phyloP scores from a whole-genome alignment of 2,888 invertebrate species.

The Octonoba sinensis region DNA sequence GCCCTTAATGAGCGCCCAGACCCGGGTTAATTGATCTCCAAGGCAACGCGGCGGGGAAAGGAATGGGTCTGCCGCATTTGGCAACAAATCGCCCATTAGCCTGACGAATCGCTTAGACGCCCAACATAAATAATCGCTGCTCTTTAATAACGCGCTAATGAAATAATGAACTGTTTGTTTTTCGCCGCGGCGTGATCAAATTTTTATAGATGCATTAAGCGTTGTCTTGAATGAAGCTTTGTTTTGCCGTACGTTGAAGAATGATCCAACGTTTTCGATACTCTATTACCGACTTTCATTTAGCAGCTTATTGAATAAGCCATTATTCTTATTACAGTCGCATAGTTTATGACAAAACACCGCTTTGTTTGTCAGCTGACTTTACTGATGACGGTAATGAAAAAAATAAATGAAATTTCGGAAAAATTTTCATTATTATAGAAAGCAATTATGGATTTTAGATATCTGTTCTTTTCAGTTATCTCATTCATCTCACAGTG shows the following conservation, averaged over 20 bases:
- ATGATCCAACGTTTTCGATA: too few relatives aligned
- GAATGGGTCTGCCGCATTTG: constrained; percentile 49
- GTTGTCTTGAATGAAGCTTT: too few relatives aligned
- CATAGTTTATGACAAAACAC: not conserved
- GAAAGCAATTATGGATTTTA: too few relatives aligned
- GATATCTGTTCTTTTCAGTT: too few relatives aligned
- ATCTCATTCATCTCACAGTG: too few relatives aligned
- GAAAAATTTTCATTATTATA: too few relatives aligned
- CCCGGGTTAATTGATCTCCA: constrained; percentile 59
- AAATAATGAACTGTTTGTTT: constrained; percentile 58
- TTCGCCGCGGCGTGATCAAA: constrained; percentile 37
- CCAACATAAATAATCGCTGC: constrained; percentile 51
- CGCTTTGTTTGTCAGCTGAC: not conserved
- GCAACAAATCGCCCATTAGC: constrained; percentile 61
- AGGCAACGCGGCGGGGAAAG: constrained; percentile 43
- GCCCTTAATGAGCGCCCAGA: constrained; percentile 58
- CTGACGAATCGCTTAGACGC: constrained; percentile 46
- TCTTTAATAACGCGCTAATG: constrained; percentile 55
- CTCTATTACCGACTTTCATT: too few relatives aligned
- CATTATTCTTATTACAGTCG: too few relatives aligned
- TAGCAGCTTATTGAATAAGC: too few relatives aligned
- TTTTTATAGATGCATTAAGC: constrained; percentile 42
- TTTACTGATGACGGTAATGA: too few relatives aligned
- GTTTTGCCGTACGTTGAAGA: too few relatives aligned
- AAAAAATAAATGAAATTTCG: too few relatives aligned